Percentiles rank a stretch among this genome's conserved stretches.
phyloP scores from a whole-genome alignment of 2,113 vertebrate genomes.

The Paratilapia polleni region DNA sequence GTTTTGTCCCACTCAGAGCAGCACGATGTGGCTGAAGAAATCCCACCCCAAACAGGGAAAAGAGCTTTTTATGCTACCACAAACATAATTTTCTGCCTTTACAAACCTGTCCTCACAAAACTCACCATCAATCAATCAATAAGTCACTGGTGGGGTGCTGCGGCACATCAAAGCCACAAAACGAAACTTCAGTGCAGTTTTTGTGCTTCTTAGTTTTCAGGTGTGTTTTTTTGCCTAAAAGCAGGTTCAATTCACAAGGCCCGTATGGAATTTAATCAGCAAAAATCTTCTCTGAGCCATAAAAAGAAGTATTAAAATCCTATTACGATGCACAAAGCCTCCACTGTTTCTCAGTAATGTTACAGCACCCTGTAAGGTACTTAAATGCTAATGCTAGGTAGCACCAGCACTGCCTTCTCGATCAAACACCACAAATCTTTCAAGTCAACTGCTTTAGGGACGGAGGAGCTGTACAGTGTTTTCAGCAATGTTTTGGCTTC shows the following conservation, averaged over 20 bases:
- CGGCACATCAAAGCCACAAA: slow-evolving; percentile 40
- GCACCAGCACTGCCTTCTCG: slow-evolving; percentile 14
- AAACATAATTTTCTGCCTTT: slow-evolving; percentile 36
- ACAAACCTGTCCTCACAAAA: slow-evolving; percentile 28
- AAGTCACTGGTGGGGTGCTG: neutral
- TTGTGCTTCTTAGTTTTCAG: slow-evolving; percentile 42
- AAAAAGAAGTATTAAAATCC: slow-evolving; percentile 77
- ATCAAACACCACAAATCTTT: slow-evolving; percentile 28
- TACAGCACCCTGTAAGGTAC: slow-evolving; percentile 48
- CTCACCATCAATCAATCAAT: slow-evolving; percentile 50
- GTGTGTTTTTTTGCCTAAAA: slow-evolving; percentile 43
- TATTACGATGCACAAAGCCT: slow-evolving; percentile 78
- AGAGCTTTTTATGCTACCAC: slow-evolving; percentile 26
- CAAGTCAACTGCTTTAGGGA: slow-evolving; percentile 26
- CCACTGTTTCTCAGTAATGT: slow-evolving; percentile 68
- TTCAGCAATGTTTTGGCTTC: neutral
- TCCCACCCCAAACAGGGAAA: slow-evolving; percentile 42
- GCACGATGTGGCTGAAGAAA: slow-evolving; percentile 52
- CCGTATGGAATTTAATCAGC: slow-evolving; percentile 71
- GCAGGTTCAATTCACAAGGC: slow-evolving; percentile 60
- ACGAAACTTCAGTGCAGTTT: neutral
- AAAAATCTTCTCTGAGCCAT: slow-evolving; percentile 69
- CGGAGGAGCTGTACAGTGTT: neutral
- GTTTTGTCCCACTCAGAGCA: slow-evolving; percentile 71
- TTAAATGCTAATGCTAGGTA: slow-evolving; percentile 57